Evolutionary conservation across 1,140 invertebrate genomes (phyloP).

Genomic region (Musca domestica): DNA sequence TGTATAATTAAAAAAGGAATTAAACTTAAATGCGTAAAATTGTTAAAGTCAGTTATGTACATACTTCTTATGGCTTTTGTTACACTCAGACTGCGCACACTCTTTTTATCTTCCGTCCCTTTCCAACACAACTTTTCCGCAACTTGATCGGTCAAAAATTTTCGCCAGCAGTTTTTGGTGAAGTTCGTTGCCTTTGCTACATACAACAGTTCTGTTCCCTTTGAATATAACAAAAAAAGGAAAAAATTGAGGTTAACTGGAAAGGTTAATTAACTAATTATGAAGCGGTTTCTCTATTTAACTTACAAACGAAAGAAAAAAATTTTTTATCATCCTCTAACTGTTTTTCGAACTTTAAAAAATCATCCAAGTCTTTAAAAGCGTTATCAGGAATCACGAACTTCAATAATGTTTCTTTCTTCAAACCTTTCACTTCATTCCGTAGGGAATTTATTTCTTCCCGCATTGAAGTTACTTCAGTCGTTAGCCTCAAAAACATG

Average conservation of each 20-base stretch:
- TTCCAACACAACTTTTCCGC: too few relatives aligned
- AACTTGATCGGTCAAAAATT: slow-evolving; percentile 11
- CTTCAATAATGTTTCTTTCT: slow-evolving; percentile 1
- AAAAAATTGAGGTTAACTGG: too few relatives aligned
- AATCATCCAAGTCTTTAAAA: too few relatives aligned
- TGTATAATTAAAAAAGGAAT: slow-evolving; percentile 12
- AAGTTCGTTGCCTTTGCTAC: neutral
- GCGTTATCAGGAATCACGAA: neutral
- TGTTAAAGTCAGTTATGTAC: neutral
- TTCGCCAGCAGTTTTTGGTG: slow-evolving; percentile 16
- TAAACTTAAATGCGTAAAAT: neutral
- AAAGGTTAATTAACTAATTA: too few relatives aligned
- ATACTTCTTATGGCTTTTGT: too few relatives aligned
- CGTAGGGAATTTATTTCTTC: neutral
- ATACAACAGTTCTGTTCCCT: neutral
- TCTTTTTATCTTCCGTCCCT: too few relatives aligned
- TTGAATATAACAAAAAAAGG: slow-evolving; percentile 7
- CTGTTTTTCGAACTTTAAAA: too few relatives aligned
- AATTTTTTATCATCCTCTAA: slow-evolving; percentile 7
- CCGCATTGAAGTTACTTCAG: neutral
- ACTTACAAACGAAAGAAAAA: slow-evolving; percentile 9
- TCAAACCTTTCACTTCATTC: too few relatives aligned
- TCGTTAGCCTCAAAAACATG: neutral
- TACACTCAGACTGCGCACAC: too few relatives aligned
- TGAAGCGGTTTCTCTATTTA: neutral